phyloP scores from a whole-genome alignment of 1,140 invertebrate genomes.

The Aphis gossypii region DNA sequence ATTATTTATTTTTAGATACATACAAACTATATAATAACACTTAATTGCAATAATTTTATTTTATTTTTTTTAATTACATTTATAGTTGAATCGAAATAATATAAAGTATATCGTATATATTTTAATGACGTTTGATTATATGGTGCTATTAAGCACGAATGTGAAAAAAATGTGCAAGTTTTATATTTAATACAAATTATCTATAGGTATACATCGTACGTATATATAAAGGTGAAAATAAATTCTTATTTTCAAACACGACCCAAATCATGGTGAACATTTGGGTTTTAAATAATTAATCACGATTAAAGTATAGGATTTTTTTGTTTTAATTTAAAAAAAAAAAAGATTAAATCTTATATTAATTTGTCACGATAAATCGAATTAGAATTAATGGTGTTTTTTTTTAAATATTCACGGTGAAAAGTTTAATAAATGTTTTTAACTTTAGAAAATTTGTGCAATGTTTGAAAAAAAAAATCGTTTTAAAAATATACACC shows the following conservation, averaged over 20 bases:
- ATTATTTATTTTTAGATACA: neutral
- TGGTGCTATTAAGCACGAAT: neutral
- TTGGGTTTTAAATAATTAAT: conserved; percentile 23
- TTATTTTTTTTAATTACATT: too few species aligned
- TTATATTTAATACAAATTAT: neutral
- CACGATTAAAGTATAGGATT: neutral
- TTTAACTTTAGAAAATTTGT: neutral
- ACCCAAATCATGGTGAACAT: conserved; percentile 4
- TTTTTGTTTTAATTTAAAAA: neutral
- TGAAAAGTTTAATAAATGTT: neutral
- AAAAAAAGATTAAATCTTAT: conserved; percentile 11
- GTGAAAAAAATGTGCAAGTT: neutral
- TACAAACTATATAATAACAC: neutral
- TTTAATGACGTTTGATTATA: neutral
- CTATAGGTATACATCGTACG: neutral
- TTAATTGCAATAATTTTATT: neutral
- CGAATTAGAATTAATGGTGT: conserved; percentile 20
- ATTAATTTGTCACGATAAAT: conserved; percentile 21
- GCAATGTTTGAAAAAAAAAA: neutral
- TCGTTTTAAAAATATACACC: neutral
- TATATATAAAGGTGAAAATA: neutral
- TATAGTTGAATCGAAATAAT: neutral
- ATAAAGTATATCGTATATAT: too few species aligned
- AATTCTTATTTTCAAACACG: neutral
- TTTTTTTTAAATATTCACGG: neutral